These are phyloP conservation scores for Rhadinocentrus ornatus DNA, from an alignment of 2,797 vertebrate genomes.

Conservation along the genomic window DNA sequence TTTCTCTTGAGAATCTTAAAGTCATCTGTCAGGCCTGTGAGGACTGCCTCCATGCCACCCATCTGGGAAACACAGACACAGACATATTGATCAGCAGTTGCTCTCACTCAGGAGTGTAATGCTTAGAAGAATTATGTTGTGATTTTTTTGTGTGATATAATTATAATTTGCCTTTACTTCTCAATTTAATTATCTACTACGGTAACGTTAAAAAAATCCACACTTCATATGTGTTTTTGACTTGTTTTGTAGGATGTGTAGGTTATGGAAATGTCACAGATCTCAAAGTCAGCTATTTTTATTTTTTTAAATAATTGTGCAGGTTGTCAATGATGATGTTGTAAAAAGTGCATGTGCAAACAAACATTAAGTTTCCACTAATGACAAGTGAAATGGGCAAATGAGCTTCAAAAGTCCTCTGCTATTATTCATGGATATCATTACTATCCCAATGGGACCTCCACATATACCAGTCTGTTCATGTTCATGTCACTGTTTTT, in stretches of 20 bases:
- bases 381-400: too few relatives aligned
- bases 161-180: too few relatives aligned
- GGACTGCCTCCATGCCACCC: slow-evolving; percentile 98
- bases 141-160: too few relatives aligned
- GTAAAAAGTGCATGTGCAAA: too few relatives aligned
- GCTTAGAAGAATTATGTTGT: too few relatives aligned
- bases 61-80: slow-evolving; percentile 82
- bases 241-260: not conserved
- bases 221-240: not conserved
- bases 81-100: slow-evolving; percentile 3
- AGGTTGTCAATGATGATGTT: too few relatives aligned
- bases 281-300: too few relatives aligned
- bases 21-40: slow-evolving; percentile 95
- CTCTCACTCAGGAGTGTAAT: not conserved
- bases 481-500: not conserved
- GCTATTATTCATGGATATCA: too few relatives aligned
- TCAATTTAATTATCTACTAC: not conserved
- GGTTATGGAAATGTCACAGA: not conserved
- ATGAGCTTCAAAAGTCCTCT: too few relatives aligned
- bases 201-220: not conserved
- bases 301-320: too few relatives aligned
- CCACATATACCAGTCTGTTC: not conserved
- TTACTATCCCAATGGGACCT: not conserved
- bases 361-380: too few relatives aligned
- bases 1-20: slow-evolving; percentile 94